Percentiles rank a stretch among this genome's conserved stretches.
These are phyloP conservation scores for Xenopus borealis DNA, from an alignment of 2,113 vertebrate species.

Conservation along the genomic window DNA sequence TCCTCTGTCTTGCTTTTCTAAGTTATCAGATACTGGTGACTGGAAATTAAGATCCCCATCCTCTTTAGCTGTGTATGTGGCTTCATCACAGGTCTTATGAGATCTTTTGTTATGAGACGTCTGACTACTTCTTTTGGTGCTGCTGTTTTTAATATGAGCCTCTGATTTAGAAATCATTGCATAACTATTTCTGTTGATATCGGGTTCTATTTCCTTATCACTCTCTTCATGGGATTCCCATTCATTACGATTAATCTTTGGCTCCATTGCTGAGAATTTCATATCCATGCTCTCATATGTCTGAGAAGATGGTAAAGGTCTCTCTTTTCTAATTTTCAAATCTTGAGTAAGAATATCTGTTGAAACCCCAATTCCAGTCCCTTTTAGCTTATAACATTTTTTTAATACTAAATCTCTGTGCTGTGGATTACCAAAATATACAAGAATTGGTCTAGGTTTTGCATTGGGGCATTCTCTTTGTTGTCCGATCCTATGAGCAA, in stretches of 20 bases:
- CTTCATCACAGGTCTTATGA: slow-evolving; percentile 64
- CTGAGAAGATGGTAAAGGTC: slow-evolving; percentile 84
- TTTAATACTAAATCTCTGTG: slow-evolving; percentile 93
- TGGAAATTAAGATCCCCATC: slow-evolving; percentile 67
- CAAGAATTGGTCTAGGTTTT: slow-evolving; percentile 92
- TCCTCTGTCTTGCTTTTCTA: slow-evolving; percentile 74
- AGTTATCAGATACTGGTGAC: slow-evolving; percentile 62
- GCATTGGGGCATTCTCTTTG: slow-evolving; percentile 92
- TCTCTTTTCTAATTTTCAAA: slow-evolving; percentile 84
- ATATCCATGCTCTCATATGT: slow-evolving; percentile 98
- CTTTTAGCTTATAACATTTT: slow-evolving; percentile 97
- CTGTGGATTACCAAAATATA: slow-evolving; percentile 88
- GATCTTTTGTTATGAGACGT: slow-evolving; percentile 62
- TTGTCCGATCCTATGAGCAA: slow-evolving; percentile 90
- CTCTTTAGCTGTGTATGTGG: slow-evolving; percentile 67
- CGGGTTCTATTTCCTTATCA: slow-evolving; percentile 83
- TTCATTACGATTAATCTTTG: slow-evolving; percentile 74
- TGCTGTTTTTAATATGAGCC: slow-evolving; percentile 72
- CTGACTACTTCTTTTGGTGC: slow-evolving; percentile 61
- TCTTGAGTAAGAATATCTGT: slow-evolving; percentile 88
- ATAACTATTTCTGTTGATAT: slow-evolving; percentile 86
- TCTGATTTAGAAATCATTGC: slow-evolving; percentile 79
- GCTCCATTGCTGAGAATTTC: slow-evolving; percentile 75
- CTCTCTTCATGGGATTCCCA: slow-evolving; percentile 87
- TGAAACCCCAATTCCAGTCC: slow-evolving; percentile 88